phyloP scores from a whole-genome alignment of 2,888 invertebrate species.

The Dasypolia templi region DNA sequence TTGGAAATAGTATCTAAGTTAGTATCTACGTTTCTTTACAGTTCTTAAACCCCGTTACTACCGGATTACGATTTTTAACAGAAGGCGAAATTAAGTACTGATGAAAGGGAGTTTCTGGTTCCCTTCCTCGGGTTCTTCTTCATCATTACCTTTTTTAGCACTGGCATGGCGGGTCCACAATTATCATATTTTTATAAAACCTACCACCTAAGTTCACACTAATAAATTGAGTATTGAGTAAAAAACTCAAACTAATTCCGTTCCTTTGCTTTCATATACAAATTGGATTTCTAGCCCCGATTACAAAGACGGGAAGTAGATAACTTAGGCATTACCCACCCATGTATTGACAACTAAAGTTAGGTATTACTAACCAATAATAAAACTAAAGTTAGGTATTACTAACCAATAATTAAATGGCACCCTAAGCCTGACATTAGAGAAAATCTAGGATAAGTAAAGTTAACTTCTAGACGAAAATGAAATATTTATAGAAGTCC shows the following conservation, averaged over 20 bases:
- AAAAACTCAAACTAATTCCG: background rate
- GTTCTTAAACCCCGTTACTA: background rate
- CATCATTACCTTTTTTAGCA: background rate
- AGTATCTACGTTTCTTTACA: background rate
- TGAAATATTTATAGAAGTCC: background rate
- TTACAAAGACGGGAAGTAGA: background rate
- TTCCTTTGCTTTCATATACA: background rate
- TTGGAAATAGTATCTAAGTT: background rate
- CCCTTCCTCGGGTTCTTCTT: background rate
- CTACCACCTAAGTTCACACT: no score
- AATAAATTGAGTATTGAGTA: no score
- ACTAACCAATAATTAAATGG: background rate
- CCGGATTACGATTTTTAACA: background rate
- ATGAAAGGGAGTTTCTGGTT: no score
- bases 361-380: background rate
- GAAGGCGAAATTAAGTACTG: background rate
- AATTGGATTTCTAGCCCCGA: background rate
- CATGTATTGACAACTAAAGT: background rate
- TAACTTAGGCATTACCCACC: no score
- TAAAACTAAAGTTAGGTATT: background rate
- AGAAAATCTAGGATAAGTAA: background rate
- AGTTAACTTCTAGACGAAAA: background rate
- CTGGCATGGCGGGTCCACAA: no score
- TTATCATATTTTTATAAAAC: no score
- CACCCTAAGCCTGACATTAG: background rate